These are phyloP conservation scores for Mionectes macconnelli DNA, from an alignment of 2,113 vertebrate species.

Conservation along the genomic window DNA sequence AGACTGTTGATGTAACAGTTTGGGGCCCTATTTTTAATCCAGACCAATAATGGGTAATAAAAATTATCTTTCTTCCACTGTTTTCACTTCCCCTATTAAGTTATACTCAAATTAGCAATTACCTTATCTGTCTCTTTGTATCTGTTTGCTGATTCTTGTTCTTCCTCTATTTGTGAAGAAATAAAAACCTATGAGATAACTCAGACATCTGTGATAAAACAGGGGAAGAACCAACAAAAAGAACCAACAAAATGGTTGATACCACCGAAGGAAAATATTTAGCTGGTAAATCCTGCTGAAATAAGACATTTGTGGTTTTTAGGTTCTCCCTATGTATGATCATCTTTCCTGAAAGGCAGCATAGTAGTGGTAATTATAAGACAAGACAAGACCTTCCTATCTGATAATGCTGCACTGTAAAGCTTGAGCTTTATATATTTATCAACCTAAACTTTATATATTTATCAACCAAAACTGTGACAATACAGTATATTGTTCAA, in stretches of 20 bases:
- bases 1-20: background rate
- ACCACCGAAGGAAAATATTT: background rate
- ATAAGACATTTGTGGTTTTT: background rate
- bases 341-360: background rate
- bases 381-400: background rate
- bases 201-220: background rate
- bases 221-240: background rate
- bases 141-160: background rate
- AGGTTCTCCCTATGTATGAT: background rate
- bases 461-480: background rate
- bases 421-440: background rate
- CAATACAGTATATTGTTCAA: background rate
- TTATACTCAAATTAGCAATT: background rate
- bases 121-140: background rate
- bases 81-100: background rate
- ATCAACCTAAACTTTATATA: background rate
- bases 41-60: background rate
- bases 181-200: background rate
- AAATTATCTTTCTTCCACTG: background rate
- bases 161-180: background rate
- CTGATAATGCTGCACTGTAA: background rate
- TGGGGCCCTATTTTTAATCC: background rate
- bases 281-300: background rate
- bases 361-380: background rate
- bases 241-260: background rate